Evolutionary conservation across 2,888 invertebrate genomes (phyloP).

Genomic region (Apamea crenata): DNA sequence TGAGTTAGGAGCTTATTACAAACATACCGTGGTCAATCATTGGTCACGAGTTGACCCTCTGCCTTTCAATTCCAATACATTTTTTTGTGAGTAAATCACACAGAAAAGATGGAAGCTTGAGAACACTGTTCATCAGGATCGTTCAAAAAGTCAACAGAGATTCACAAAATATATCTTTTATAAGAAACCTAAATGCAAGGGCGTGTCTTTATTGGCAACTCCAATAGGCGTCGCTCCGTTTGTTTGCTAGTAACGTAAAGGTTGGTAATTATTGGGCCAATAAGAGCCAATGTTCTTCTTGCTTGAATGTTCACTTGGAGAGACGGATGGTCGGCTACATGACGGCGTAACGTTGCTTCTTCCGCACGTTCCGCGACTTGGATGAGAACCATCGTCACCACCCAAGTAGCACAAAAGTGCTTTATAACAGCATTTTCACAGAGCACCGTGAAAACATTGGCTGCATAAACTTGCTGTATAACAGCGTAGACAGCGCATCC

Average conservation of each 20-base stretch:
- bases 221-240: conserved; percentile 49
- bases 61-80: conserved; percentile 53
- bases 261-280: conserved; percentile 54
- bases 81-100: conserved; percentile 63
- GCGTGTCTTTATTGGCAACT: conserved; percentile 64
- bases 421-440: no score
- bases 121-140: conserved; percentile 15
- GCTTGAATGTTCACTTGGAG: conserved; percentile 61
- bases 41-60: conserved; percentile 77
- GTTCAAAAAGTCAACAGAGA: conserved; percentile 14
- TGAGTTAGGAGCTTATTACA: conserved; percentile 68
- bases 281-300: conserved; percentile 38
- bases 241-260: conserved; percentile 34
- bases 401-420: no score
- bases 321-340: conserved; percentile 64
- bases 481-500: no score
- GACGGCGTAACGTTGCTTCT: conserved; percentile 70
- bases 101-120: conserved; percentile 43
- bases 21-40: conserved; percentile 77
- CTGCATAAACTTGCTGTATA: no score
- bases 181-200: conserved; percentile 23
- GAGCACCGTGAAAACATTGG: no score
- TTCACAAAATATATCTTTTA: background rate
- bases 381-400: conserved; percentile 77
- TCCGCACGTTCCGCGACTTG: conserved; percentile 78